A percentile compares a stretch with the other conserved stretches of the same genome.
These are phyloP conservation scores for Apolygus lucorum DNA, from an alignment of 1,140 invertebrate species.

Conservation along the genomic window DNA sequence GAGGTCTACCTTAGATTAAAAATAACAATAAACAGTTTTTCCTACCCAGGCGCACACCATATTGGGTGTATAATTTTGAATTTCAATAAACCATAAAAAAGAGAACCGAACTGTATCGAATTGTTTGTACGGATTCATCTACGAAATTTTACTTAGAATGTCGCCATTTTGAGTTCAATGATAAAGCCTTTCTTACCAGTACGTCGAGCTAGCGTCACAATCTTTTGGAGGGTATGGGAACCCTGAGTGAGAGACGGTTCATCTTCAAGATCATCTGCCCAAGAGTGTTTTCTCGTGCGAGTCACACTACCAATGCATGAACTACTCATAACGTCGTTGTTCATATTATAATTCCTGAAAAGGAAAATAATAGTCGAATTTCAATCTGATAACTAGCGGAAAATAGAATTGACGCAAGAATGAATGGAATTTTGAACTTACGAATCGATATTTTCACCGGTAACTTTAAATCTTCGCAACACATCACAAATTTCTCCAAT, in stretches of 20 bases:
- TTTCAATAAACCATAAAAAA: too few species aligned
- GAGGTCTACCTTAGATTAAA: too few species aligned
- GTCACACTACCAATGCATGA: slow-evolving; percentile 40
- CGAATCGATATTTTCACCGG: slow-evolving; percentile 30
- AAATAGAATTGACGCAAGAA: too few species aligned
- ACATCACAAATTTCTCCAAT: slow-evolving; percentile 73
- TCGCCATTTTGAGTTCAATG: too few species aligned
- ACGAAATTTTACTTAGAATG: too few species aligned
- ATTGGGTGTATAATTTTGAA: too few species aligned
- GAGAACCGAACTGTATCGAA: too few species aligned
- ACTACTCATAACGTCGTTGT: slow-evolving; percentile 47
- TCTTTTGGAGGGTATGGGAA: slow-evolving; percentile 63
- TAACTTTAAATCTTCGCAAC: slow-evolving; percentile 62
- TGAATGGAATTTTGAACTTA: slow-evolving; percentile 34
- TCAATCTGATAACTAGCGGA: too few species aligned
- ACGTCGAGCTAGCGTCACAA: slow-evolving; percentile 67
- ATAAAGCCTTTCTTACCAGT: slow-evolving; percentile 46
- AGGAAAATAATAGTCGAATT: neutral
- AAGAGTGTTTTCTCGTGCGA: slow-evolving; percentile 55
- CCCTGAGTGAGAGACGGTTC: slow-evolving; percentile 48
- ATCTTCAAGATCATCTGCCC: slow-evolving; percentile 63
- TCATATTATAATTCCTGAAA: slow-evolving; percentile 36
- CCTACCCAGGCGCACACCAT: too few species aligned
- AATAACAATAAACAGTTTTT: too few species aligned
- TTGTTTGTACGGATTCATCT: too few species aligned